Evolutionary conservation across 53 echinoderm and acorn worm species (phyloP), one percentile per base, ranked within the genome.

Genomic region (Apostichopus leukothele): DNA sequence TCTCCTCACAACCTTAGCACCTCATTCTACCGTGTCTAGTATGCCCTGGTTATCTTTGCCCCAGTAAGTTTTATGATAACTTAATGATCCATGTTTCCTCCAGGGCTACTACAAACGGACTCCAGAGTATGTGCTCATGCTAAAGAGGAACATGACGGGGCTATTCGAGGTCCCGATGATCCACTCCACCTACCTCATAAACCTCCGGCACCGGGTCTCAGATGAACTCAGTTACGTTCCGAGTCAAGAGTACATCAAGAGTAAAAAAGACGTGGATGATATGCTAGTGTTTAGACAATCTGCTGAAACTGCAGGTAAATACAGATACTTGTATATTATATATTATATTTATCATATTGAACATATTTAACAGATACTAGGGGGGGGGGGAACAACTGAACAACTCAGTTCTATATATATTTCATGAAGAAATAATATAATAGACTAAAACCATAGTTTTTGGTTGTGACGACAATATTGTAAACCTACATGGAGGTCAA

Each of bases 91-190:
- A 12, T 78, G 57, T 74, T 55, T 63, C 52, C 18, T 85, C 19
- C 89, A 97, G 97, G 97, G 97, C 4, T 97, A 94, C 74, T 97
- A 97, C 91, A 92, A 92, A 88, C 79, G 97, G 50, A 97, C 95
- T 9, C 91, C 94, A 25, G 93, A 92, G 77, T 97, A 97, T 87
- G 83, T 94, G n/a, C 83, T 91, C 59, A 95, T 95, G 14, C 54
- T 97, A 16, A 91, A 90, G 53, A 76, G 95, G 50, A 94, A 95
- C 59, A 76, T 90, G 25, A 94, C 94, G 8, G 97, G 97, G 7
- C 68, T 92, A 14, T 94, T 94, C 63, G 52, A 94, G 78, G 95
- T 97, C 5, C 97, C 97, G 10, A 95, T 97, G 95, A 92, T 97
- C 14, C 97, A 97, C 86, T 97, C 97, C 75, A 97, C 97, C 5